Evolutionary conservation across 2,888 invertebrate genomes (phyloP).

Genomic region (Xestia c-nigrum): DNA sequence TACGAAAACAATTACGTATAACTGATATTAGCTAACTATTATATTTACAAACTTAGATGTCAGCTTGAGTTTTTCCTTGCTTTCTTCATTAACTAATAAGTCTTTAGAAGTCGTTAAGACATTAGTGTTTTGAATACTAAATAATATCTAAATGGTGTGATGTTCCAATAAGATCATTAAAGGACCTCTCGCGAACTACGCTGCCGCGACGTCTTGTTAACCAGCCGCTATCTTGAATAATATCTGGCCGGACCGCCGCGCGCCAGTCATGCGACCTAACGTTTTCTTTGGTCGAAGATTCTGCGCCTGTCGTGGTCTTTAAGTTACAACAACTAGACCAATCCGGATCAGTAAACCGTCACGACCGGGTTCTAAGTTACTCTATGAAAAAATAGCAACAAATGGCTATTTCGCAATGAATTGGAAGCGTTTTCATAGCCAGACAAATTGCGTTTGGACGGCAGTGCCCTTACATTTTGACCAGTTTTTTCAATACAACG

Average conservation of each 20-base stretch:
- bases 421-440: background rate
- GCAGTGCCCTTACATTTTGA: background rate
- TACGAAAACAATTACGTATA: constrained; percentile 28
- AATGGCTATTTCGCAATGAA: background rate
- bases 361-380: background rate
- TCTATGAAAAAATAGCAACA: background rate
- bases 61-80: constrained; percentile 29
- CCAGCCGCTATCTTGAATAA: no score
- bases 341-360: background rate
- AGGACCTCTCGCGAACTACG: background rate
- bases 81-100: background rate
- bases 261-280: no score
- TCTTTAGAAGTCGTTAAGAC: constrained; percentile 11
- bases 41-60: constrained; percentile 59
- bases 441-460: background rate
- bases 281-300: no score
- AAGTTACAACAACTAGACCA: no score
- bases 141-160: constrained; percentile 9
- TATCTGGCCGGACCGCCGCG: no score
- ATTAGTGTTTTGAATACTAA: background rate
- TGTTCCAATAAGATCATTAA: background rate
- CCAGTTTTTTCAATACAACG: background rate
- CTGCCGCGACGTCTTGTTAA: no score
- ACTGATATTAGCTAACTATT: constrained; percentile 44
- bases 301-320: no score